These are phyloP conservation scores for Rapana venosa DNA, from an alignment of 2,888 invertebrate species.

Conservation along the genomic window DNA sequence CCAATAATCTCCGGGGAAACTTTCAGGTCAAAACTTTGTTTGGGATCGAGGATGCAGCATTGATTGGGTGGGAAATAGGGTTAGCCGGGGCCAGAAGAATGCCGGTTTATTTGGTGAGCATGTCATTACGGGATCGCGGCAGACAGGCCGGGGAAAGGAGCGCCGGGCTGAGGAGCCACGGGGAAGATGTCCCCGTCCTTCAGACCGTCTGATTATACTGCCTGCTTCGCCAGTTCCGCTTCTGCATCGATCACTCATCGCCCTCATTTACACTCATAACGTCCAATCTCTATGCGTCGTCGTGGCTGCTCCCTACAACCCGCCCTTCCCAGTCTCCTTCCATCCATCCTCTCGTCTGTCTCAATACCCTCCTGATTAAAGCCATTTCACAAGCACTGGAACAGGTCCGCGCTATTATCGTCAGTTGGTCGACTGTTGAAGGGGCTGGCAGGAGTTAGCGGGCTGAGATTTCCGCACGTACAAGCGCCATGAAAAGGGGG, in stretches of 20 bases:
- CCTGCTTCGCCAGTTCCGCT: conserved; percentile 4
- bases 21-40: neutral
- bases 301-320: neutral
- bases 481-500: no score
- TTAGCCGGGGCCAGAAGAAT: neutral
- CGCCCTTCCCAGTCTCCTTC: neutral
- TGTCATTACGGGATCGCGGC: neutral
- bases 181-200: neutral
- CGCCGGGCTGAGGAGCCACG: neutral
- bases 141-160: neutral
- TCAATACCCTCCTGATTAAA: conserved; percentile 34
- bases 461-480: no score
- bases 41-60: neutral
- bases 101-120: neutral
- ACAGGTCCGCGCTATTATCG: neutral
- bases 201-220: conserved; percentile 16
- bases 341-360: neutral
- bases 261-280: conserved; percentile 22
- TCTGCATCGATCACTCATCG: conserved; percentile 23
- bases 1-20: neutral
- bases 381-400: neutral
- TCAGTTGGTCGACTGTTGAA: neutral
- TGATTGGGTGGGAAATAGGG: neutral
- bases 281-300: conserved; percentile 11
- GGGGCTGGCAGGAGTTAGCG: neutral